Evolutionary conservation across 37 sponge, comb jelly and placozoan species (phyloP).

Genomic region (Geodia barretti): DNA sequence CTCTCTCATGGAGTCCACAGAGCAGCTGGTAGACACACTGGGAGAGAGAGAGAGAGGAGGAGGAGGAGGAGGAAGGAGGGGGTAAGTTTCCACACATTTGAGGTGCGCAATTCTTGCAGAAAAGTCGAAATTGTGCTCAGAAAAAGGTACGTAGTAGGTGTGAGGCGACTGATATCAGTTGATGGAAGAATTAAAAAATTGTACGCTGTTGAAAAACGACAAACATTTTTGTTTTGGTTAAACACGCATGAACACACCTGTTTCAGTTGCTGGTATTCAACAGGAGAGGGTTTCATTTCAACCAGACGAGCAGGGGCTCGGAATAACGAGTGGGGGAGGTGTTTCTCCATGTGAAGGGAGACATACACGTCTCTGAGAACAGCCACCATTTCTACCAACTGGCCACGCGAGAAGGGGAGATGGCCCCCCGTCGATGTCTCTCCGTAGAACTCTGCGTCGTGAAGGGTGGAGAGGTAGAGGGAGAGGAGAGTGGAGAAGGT

Average conservation of each 20-base stretch:
- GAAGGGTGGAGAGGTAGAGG: conserved; percentile 66
- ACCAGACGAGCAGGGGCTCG: too few relatives aligned
- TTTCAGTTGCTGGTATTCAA: not conserved
- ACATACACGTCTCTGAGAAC: conserved; percentile 57
- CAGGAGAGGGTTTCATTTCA: not conserved
- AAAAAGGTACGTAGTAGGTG: too few relatives aligned
- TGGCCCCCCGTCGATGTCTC: conserved; percentile 17
- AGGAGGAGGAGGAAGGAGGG: not conserved
- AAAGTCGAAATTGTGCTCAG: too few relatives aligned
- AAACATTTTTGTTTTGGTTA: too few relatives aligned
- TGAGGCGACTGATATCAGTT: too few relatives aligned
- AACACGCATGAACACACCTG: too few relatives aligned
- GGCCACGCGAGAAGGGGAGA: conserved; percentile 49
- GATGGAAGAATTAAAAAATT: too few relatives aligned
- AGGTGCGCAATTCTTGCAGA: too few relatives aligned
- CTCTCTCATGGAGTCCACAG: conserved; percentile 61
- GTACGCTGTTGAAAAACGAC: too few relatives aligned
- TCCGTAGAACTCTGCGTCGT: conserved; percentile 68
- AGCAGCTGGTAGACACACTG: conserved; percentile 27
- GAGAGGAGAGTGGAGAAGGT: conserved; percentile 54
- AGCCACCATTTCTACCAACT: conserved; percentile 30
- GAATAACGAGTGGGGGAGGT: conserved; percentile 6
- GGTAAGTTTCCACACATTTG: not conserved
- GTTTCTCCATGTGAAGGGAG: conserved; percentile 41
- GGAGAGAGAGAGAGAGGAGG: not conserved